Evolutionary conservation across 2,797 vertebrate species (phyloP), one percentile per base, ranked within the genome.

Genomic region (Malacoctenus gilli): DNA sequence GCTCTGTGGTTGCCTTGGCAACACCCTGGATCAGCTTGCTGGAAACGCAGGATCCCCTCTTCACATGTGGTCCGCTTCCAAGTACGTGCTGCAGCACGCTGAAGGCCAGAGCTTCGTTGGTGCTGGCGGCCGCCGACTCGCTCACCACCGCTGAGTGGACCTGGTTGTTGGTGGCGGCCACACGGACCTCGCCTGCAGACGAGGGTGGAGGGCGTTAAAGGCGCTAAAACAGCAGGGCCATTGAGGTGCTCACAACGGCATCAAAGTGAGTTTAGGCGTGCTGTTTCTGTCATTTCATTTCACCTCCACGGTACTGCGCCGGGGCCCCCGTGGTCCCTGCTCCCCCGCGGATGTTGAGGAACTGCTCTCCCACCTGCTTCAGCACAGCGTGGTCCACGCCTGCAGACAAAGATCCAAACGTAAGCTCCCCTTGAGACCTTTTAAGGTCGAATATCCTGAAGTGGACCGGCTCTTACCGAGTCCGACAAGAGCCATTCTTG

Each of bases 401-500:
- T 99, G 36, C 12, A 44, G 8, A n/a, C n/a, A n/a, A n/a, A n/a
- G n/a, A n/a, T n/a, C n/a, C n/a, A n/a, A n/a, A n/a, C n/a, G 7
- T 12, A 38, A 13, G 4, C 7, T 22, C 21, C n/a, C n/a, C 5
- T 5, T 2, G 22, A 4, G 22, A 4, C 52, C 11, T 5, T 54
- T 23, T 12, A 7, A 15, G 0, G 2, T 4, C 3, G 10, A 22
- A 16, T 13, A 1, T 18, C 11, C 41, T 41, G 15, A 7, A 23
- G 4, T 8, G 20, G 1, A 31, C 36, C 4, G 8, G 51, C 1
- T 20, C 93, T 67, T 90, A 98, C 97, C 96, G 43, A 98, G 85
- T 75, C 97, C 96, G 60, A 99, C 89, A 11, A 99, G 93, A 55
- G 97, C 96, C 95, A 98, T 98, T 80, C 95, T 92, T 10, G 93